A percentile compares a stretch with the other conserved stretches of the same genome.
Conservation (phyloP, 1,140 invertebrate genomes). For the Harlomillsia oculata region DNA sequence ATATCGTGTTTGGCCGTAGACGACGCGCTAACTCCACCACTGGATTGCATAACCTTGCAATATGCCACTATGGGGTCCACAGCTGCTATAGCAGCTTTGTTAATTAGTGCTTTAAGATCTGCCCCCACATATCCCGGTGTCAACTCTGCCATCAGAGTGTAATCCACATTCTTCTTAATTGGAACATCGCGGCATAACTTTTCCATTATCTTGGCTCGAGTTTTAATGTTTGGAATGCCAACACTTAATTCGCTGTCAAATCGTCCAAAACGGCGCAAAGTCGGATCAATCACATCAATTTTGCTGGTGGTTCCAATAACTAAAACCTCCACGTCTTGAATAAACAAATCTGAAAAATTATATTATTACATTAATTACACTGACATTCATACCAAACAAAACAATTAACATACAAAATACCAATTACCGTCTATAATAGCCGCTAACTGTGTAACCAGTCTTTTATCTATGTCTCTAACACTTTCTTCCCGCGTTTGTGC, state of each 20-base stretch:
- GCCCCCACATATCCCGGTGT: conserved; percentile 97
- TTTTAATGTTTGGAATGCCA: conserved; percentile 79
- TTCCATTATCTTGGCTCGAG: conserved; percentile 63
- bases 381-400: not conserved
- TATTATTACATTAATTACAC: conserved; percentile 2
- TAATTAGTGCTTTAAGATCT: conserved; percentile 75
- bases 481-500: conserved; percentile 75
- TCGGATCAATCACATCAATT: conserved; percentile 85
- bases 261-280: conserved; percentile 77
- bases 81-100: conserved; percentile 76
- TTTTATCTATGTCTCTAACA: conserved; percentile 85
- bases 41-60: too few relatives aligned
- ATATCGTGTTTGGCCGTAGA: too few relatives aligned
- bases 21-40: too few relatives aligned
- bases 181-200: conserved; percentile 58
- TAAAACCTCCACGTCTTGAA: conserved; percentile 59
- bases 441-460: conserved; percentile 86
- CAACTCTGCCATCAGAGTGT: conserved; percentile 59
- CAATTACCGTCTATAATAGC: conserved; percentile 73
- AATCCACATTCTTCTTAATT: conserved; percentile 58
- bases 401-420: not conserved
- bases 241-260: conserved; percentile 88
- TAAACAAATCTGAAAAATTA: conserved; percentile 46
- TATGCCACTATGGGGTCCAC: conserved; percentile 41
- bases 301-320: conserved; percentile 92